A percentile compares a stretch with the other conserved stretches of the same genome.
phyloP scores from a whole-genome alignment of 2,888 invertebrate species.

The Ganaspis brasiliensis region DNA sequence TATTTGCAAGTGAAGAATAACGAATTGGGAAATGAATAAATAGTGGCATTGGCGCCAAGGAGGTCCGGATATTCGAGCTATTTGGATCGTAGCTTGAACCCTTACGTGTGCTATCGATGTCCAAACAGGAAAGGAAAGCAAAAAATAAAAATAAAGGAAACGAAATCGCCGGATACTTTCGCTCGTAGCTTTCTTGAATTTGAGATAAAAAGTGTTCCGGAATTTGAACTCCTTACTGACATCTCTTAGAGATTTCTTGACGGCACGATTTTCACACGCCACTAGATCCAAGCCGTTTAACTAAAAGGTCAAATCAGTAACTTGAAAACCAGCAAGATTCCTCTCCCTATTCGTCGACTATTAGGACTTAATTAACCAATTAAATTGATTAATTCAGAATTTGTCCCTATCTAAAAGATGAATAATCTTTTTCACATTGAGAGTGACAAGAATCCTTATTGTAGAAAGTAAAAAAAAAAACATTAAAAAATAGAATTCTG shows the following conservation, averaged over 20 bases:
- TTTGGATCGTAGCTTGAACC: not conserved
- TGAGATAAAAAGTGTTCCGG: slow-evolving; percentile 27
- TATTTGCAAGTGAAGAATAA: not conserved
- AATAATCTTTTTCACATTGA: too few relatives aligned
- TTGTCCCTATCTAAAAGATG: too few relatives aligned
- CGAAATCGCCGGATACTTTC: slow-evolving; percentile 21
- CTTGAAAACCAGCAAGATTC: slow-evolving; percentile 18
- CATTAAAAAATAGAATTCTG: too few relatives aligned
- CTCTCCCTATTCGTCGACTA: not conserved
- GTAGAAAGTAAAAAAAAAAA: too few relatives aligned
- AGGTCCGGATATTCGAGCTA: slow-evolving; percentile 28
- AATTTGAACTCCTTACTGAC: slow-evolving; percentile 33
- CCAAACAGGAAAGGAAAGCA: not conserved
- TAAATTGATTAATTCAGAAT: not conserved
- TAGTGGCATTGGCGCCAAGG: slow-evolving; percentile 9
- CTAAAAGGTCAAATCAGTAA: slow-evolving; percentile 34
- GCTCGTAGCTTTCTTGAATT: slow-evolving; percentile 21
- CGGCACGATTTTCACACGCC: slow-evolving; percentile 35
- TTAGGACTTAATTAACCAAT: not conserved
- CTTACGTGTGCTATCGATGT: not conserved
- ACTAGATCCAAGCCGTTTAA: slow-evolving; percentile 13
- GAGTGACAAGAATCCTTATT: too few relatives aligned
- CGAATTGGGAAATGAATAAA: slow-evolving; percentile 1
- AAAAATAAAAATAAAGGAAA: slow-evolving; percentile 11
- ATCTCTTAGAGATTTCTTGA: slow-evolving; percentile 7